These are phyloP conservation scores for Actinostola sp. DNA, from an alignment of 92 coral and sea anemone species.

Conservation along the genomic window DNA sequence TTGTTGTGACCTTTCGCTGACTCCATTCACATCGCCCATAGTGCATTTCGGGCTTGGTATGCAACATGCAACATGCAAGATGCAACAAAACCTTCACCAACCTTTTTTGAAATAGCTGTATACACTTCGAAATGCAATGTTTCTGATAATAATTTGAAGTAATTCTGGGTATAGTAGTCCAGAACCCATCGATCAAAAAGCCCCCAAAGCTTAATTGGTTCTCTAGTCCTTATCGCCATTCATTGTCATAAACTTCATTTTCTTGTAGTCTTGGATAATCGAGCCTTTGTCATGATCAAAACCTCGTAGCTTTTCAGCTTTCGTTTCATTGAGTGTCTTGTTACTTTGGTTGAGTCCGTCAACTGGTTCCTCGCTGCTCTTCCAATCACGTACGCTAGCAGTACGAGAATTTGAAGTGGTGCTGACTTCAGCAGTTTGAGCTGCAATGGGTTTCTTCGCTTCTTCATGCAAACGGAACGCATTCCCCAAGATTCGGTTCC, in stretches of 20 bases:
- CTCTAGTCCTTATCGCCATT: not conserved
- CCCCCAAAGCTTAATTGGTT: not conserved
- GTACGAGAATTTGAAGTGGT: conserved; percentile 4
- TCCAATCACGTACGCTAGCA: not conserved
- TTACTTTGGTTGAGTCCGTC: not conserved
- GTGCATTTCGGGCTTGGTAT: too few species aligned
- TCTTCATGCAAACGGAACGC: conserved; percentile 4
- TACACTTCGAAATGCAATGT: too few species aligned
- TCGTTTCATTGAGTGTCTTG: too few species aligned
- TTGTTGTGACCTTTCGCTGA: too few species aligned
- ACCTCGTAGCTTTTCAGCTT: not conserved
- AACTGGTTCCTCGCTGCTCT: not conserved
- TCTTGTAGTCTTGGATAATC: conserved; percentile 1
- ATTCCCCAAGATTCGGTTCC: not conserved
- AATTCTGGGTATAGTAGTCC: too few species aligned
- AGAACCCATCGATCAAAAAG: too few species aligned
- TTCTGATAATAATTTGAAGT: too few species aligned
- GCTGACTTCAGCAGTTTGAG: conserved; percentile 34
- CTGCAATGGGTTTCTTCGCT: conserved; percentile 39
- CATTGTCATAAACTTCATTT: not conserved
- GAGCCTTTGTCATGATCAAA: conserved; percentile 2
- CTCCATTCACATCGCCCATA: too few species aligned
- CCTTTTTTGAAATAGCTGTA: too few species aligned
- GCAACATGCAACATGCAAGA: too few species aligned
- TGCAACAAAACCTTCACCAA: too few species aligned